These are phyloP conservation scores for Tragelaphus strepsiceros DNA, from an alignment of 2,113 vertebrate species.

Conservation along the genomic window DNA sequence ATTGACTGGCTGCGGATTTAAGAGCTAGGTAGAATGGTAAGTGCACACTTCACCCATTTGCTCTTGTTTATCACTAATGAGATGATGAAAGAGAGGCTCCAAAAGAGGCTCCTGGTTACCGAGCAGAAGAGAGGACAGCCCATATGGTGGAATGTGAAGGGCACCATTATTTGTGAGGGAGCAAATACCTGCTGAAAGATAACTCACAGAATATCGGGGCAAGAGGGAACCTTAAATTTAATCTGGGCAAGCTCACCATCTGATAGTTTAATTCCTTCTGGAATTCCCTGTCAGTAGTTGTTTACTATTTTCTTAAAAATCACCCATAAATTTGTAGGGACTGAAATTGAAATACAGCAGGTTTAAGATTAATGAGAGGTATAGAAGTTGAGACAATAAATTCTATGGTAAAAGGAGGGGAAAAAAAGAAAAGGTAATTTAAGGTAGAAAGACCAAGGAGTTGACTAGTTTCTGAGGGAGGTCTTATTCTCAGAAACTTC, in stretches of 20 bases:
- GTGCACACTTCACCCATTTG: not conserved
- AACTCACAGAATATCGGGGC: not conserved
- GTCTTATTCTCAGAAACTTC: not conserved
- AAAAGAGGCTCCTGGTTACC: not conserved
- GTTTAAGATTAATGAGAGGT: slow-evolving; percentile 3
- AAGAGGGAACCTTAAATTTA: slow-evolving; percentile 31
- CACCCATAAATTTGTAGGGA: not conserved
- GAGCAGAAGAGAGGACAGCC: not conserved
- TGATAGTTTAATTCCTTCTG: slow-evolving; percentile 26
- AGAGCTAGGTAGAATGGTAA: not conserved
- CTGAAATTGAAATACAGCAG: not conserved
- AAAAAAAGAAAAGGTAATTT: not conserved
- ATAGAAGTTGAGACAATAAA: not conserved
- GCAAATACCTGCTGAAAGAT: not conserved
- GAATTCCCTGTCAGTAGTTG: not conserved
- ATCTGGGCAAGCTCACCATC: not conserved
- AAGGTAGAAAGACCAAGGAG: not conserved
- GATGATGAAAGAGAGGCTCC: not conserved
- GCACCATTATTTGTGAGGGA: not conserved
- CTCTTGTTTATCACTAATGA: not conserved
- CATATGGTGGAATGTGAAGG: not conserved
- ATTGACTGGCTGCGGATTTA: not conserved
- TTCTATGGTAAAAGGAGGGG: not conserved
- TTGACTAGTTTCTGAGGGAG: not conserved
- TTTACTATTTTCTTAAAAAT: slow-evolving; percentile 27